phyloP scores from a whole-genome alignment of 2,888 invertebrate species.

The Chironomus riparius region DNA sequence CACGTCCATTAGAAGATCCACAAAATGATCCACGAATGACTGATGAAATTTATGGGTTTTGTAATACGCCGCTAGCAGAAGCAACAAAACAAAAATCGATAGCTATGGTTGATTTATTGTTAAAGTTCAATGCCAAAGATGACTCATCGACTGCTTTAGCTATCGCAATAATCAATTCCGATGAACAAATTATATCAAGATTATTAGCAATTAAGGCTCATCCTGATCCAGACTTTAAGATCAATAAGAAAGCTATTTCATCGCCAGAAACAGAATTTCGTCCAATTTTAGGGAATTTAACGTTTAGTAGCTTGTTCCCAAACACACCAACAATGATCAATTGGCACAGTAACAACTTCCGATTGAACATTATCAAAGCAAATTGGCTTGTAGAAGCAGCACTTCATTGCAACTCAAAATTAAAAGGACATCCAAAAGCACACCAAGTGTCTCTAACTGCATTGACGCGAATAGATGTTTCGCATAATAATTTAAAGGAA shows the following conservation, averaged over 20 bases:
- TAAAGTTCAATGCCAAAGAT: slow-evolving; percentile 70
- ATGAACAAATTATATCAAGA: slow-evolving; percentile 67
- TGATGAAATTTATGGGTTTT: slow-evolving; percentile 41
- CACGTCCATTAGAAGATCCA: slow-evolving; percentile 39
- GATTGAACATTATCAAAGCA: slow-evolving; percentile 35
- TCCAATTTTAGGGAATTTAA: slow-evolving; percentile 54
- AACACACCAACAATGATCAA: slow-evolving; percentile 79
- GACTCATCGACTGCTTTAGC: slow-evolving; percentile 73
- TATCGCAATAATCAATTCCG: slow-evolving; percentile 63
- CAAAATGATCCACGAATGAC: slow-evolving; percentile 39
- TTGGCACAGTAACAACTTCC: slow-evolving; percentile 70
- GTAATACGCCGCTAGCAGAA: slow-evolving; percentile 39
- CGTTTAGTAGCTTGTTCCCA: slow-evolving; percentile 73
- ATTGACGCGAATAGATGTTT: slow-evolving; percentile 87
- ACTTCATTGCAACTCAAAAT: slow-evolving; percentile 71
- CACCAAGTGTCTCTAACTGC: slow-evolving; percentile 71
- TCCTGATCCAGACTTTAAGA: slow-evolving; percentile 84
- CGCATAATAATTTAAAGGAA: slow-evolving; percentile 72
- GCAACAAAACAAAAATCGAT: slow-evolving; percentile 41
- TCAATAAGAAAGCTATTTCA: slow-evolving; percentile 75
- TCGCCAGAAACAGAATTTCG: slow-evolving; percentile 43
- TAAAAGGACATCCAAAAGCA: slow-evolving; percentile 59
- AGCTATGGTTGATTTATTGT: slow-evolving; percentile 39
- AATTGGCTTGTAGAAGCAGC: slow-evolving; percentile 81
- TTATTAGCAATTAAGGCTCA: slow-evolving; percentile 81